These are phyloP conservation scores for Aricia artaxerxes DNA, from an alignment of 2,888 invertebrate genomes.

Conservation along the genomic window DNA sequence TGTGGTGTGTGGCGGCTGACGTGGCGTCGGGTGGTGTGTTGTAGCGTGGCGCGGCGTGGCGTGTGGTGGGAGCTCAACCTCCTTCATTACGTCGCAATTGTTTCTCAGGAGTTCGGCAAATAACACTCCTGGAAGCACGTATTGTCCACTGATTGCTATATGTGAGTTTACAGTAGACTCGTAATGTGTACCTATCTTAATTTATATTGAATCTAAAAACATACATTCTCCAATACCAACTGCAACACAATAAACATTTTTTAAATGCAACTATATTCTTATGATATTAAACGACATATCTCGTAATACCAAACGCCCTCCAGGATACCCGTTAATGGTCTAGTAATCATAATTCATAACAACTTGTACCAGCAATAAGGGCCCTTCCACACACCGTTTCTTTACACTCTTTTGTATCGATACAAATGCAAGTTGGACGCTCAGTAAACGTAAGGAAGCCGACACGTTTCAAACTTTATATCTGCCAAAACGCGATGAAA, in stretches of 20 bases:
- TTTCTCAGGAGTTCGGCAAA: not conserved
- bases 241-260: too few relatives aligned
- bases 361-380: not conserved
- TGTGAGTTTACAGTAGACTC: not conserved
- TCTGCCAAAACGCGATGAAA: too few relatives aligned
- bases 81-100: not conserved
- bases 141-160: not conserved
- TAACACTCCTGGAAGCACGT: not conserved
- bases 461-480: too few relatives aligned
- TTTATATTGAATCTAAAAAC: too few relatives aligned
- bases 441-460: too few relatives aligned
- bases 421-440: too few relatives aligned
- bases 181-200: not conserved
- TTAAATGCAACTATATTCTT: too few relatives aligned
- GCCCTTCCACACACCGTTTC: not conserved
- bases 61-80: not conserved
- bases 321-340: not conserved
- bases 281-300: not conserved
- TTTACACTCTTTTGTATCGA: too few relatives aligned
- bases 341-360: not conserved
- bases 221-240: too few relatives aligned
- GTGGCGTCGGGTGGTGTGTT: not conserved
- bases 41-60: not conserved
- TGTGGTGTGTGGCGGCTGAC: not conserved
- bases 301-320: not conserved